Conservation (phyloP, 2,888 invertebrate species). For the Temnothorax unifasciatus region DNA sequence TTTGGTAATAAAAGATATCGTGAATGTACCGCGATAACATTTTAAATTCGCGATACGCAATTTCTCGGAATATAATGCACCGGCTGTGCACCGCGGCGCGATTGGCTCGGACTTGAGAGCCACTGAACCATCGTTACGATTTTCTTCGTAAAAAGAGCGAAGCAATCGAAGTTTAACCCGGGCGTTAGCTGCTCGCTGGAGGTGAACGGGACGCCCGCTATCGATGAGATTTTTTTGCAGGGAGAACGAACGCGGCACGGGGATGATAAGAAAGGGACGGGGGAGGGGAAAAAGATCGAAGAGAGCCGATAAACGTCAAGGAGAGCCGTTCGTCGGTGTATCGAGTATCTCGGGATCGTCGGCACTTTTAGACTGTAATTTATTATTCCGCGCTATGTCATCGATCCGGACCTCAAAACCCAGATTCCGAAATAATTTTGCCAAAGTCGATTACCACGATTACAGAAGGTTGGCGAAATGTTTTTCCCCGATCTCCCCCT, state of each 20-base stretch:
- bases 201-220: conserved; percentile 38
- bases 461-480: conserved; percentile 13
- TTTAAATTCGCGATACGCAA: background rate
- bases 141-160: conserved; percentile 34
- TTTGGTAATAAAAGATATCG: background rate
- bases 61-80: background rate
- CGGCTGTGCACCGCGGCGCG: too few relatives aligned
- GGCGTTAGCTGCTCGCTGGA: conserved; percentile 42
- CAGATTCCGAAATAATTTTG: conserved; percentile 42
- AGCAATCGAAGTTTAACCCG: conserved; percentile 56
- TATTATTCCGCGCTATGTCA: conserved; percentile 48
- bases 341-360: conserved; percentile 34
- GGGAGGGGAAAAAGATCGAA: conserved; percentile 48
- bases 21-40: background rate
- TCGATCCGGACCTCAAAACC: conserved; percentile 53
- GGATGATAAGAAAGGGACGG: conserved; percentile 25
- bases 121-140: conserved; percentile 8
- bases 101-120: conserved; percentile 21
- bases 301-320: conserved; percentile 53
- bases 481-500: background rate
- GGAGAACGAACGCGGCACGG: background rate
- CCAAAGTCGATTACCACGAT: conserved; percentile 29
- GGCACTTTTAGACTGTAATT: conserved; percentile 51
- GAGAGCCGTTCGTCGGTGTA: conserved; percentile 47
- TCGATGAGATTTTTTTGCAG: conserved; percentile 57